Evolutionary conservation across 2,888 invertebrate species (phyloP).

Genomic region (Chaetogeoica ovagalla): DNA sequence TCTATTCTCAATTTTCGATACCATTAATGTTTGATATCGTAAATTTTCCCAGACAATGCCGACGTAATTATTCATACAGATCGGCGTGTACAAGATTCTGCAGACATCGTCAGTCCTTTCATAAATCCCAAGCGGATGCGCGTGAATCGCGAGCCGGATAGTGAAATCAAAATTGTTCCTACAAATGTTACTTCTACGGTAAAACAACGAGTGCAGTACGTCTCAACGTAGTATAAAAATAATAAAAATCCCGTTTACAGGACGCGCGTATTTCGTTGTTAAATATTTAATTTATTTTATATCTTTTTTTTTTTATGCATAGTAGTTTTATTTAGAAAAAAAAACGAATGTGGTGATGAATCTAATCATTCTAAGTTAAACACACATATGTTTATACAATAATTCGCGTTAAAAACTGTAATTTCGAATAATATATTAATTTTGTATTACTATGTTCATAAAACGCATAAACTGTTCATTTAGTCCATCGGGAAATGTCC

Average conservation of each 20-base stretch:
- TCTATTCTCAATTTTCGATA: neutral
- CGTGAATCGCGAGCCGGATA: constrained; percentile 5
- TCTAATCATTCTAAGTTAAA: neutral
- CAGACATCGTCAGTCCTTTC: constrained; percentile 1
- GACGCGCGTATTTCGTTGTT: too few species aligned
- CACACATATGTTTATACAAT: neutral
- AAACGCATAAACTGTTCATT: neutral
- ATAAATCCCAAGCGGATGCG: neutral
- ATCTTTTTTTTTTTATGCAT: neutral
- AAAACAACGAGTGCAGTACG: neutral
- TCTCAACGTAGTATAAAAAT: neutral
- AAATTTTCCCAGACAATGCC: neutral
- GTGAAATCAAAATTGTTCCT: neutral
- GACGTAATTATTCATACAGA: neutral
- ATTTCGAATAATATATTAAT: too few species aligned
- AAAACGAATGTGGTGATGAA: neutral
- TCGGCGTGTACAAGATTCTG: neutral
- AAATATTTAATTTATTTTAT: neutral
- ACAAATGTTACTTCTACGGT: constrained; percentile 14
- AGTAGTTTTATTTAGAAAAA: too few species aligned
- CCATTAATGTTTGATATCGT: neutral
- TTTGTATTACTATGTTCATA: neutral
- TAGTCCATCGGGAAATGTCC: neutral
- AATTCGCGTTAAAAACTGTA: too few species aligned
- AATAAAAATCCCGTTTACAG: neutral